These are phyloP conservation scores for Chrysemys picta DNA, from an alignment of 2,113 vertebrate species.

Conservation along the genomic window DNA sequence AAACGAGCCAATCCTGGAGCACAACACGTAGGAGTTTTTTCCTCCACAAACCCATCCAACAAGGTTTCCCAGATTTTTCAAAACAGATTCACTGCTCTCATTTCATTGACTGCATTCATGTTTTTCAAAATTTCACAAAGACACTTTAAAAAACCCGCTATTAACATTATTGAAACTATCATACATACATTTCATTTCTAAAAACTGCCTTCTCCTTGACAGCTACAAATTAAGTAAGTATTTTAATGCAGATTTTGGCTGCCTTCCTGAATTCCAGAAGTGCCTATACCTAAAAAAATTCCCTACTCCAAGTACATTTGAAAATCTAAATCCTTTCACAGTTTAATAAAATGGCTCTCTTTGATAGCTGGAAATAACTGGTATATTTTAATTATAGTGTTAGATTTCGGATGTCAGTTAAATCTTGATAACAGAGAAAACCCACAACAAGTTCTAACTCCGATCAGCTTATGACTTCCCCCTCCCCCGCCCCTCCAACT, in stretches of 20 bases:
- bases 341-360: slow-evolving; percentile 8
- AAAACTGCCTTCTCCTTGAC: slow-evolving; percentile 64
- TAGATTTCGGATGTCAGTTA: background rate
- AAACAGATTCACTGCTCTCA: slow-evolving; percentile 12
- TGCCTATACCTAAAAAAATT: slow-evolving; percentile 56
- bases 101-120: slow-evolving; percentile 19
- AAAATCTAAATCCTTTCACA: slow-evolving; percentile 44
- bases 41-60: background rate
- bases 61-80: slow-evolving; percentile 45
- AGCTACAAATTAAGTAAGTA: slow-evolving; percentile 62
- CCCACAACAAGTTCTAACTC: background rate
- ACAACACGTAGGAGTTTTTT: accelerated
- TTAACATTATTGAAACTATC: slow-evolving; percentile 47
- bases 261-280: slow-evolving; percentile 60
- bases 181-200: slow-evolving; percentile 36
- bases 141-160: slow-evolving; percentile 38
- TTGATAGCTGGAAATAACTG: background rate
- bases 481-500: background rate
- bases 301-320: slow-evolving; percentile 39
- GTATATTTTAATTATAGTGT: slow-evolving; percentile 61
- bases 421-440: background rate
- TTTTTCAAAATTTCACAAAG: slow-evolving; percentile 66
- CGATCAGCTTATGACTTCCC: background rate
- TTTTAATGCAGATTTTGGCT: slow-evolving; percentile 70
- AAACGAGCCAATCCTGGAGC: background rate